Evolutionary conservation across 2,797 vertebrate genomes (phyloP).

Genomic region (Sebastolobus alascanus): DNA sequence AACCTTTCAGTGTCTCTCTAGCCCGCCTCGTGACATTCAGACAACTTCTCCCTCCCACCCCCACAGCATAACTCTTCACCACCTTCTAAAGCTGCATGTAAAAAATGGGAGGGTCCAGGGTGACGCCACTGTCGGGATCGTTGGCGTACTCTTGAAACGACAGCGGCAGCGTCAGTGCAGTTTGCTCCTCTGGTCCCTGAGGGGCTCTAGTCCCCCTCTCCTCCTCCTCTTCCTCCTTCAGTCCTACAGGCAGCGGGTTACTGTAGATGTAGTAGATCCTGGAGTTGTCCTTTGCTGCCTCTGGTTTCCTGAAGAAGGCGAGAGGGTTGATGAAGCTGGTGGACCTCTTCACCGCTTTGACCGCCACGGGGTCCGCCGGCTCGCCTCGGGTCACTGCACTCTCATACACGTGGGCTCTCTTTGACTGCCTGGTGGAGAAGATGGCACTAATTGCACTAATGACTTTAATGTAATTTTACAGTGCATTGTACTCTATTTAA

Average conservation of each 20-base stretch:
- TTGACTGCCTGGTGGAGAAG: slow-evolving; percentile 69
- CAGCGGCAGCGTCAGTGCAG: slow-evolving; percentile 8
- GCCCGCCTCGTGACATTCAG: not conserved
- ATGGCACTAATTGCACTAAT: slow-evolving; percentile 21
- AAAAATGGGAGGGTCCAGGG: slow-evolving; percentile 80
- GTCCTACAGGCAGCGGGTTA: slow-evolving; percentile 80
- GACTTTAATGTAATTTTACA: not conserved
- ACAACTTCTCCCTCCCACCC: not conserved
- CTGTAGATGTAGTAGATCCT: slow-evolving; percentile 86
- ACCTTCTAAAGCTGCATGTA: slow-evolving; percentile 83
- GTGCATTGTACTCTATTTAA: not conserved
- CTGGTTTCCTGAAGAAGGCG: slow-evolving; percentile 69
- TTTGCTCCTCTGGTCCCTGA: slow-evolving; percentile 23
- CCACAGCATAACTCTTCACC: not conserved
- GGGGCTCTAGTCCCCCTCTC: slow-evolving; percentile 14
- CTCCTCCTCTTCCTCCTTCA: slow-evolving; percentile 76
- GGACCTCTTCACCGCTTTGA: slow-evolving; percentile 76
- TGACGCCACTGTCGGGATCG: slow-evolving; percentile 65
- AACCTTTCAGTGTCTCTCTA: not conserved
- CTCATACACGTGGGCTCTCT: slow-evolving; percentile 79
- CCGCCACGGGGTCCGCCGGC: slow-evolving; percentile 53
- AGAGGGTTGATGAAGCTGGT: slow-evolving; percentile 79
- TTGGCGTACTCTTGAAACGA: slow-evolving; percentile 68
- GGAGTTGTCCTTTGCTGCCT: slow-evolving; percentile 70
- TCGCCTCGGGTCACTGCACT: slow-evolving; percentile 66